A percentile compares a stretch with the other conserved stretches of the same genome.
Evolutionary conservation across 2,113 vertebrate species (phyloP).

Genomic region (Heliornis fulica): DNA sequence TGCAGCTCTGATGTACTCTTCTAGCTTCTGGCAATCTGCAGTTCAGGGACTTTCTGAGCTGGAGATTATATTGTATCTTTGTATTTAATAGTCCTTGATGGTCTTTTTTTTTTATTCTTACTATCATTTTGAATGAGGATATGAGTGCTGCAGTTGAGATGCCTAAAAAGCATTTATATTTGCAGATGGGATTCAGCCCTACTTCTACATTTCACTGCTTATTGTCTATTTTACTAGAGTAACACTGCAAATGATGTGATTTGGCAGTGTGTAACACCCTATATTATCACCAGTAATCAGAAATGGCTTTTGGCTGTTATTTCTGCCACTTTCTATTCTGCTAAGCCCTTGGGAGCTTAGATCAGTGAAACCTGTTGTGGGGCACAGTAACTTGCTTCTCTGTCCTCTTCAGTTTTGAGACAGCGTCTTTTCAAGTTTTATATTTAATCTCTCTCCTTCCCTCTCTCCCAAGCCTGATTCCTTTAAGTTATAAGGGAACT

Average conservation of each 20-base stretch:
- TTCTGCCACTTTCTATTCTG: background rate
- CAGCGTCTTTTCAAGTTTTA: background rate
- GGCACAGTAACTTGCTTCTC: background rate
- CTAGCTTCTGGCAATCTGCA: background rate
- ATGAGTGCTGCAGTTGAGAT: background rate
- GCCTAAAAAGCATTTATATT: background rate
- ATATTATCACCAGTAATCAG: background rate
- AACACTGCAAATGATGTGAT: background rate
- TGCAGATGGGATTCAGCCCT: background rate
- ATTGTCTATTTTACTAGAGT: background rate
- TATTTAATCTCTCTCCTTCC: background rate
- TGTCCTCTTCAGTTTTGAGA: background rate
- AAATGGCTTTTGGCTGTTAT: background rate
- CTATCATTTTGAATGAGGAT: fast-evolving
- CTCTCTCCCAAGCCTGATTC: background rate
- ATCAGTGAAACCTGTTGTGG: background rate
- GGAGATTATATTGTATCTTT: background rate
- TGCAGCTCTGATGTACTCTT: background rate
- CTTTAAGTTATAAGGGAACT: background rate
- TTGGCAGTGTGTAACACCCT: background rate
- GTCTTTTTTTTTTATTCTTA: background rate
- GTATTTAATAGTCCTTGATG: background rate
- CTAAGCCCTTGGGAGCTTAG: background rate
- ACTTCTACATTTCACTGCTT: background rate
- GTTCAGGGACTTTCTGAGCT: background rate